Base-by-base conservation (phyloP, 2,797 vertebrate species). In the Huso huso region DNA sequence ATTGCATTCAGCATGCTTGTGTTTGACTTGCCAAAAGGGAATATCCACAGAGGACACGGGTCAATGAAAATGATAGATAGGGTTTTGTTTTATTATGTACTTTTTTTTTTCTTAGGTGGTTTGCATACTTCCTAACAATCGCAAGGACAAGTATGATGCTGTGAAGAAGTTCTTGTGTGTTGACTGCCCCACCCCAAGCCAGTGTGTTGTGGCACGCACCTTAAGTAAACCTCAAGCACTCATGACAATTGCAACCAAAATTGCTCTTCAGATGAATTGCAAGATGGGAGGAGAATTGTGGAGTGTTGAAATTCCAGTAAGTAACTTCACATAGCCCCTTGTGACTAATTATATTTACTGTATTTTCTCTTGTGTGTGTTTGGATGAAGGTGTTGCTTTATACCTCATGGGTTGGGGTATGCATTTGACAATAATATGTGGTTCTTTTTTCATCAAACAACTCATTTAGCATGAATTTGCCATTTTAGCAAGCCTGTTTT, bases 251-350 rank as follows among this genome's bases (percentile, higher is more conserved):
- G 92, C 90, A 4, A 95, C 95, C 3, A 99, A 98, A 84, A 94
- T 99, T 1, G 92, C 89, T 8, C 77, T 98, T 63, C 97, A 99
- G 78, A 95, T 99, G 81, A 92, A 92, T 68, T 98, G 94, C 79
- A 99, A 99, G 84, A 95, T 98, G 89, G 95, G 96, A 15, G 96
- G 96, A 73, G 96, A 98, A 57, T 93, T 98, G 9, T 99, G 97
- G 97, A 90, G 88, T 1, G 85, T 99, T 0, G 94, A 98, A 68
- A 94, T 99, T 69, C 97, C 96, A 0, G 96, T 97, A 79, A 88
- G 89, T 81, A 52, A 15, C 23, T 64, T 15, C 4, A 37, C 4
- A 53, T 9, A 9, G 12, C 51, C 8, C 8, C 12, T 12, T 53
- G 6, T 53, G 6, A 6, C 51, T 12, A 8, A 8, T 53, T 12